Percentiles rank a stretch among this genome's conserved stretches.
These are phyloP conservation scores for Calidris pygmaea DNA, from an alignment of 2,113 vertebrate species.

Conservation along the genomic window DNA sequence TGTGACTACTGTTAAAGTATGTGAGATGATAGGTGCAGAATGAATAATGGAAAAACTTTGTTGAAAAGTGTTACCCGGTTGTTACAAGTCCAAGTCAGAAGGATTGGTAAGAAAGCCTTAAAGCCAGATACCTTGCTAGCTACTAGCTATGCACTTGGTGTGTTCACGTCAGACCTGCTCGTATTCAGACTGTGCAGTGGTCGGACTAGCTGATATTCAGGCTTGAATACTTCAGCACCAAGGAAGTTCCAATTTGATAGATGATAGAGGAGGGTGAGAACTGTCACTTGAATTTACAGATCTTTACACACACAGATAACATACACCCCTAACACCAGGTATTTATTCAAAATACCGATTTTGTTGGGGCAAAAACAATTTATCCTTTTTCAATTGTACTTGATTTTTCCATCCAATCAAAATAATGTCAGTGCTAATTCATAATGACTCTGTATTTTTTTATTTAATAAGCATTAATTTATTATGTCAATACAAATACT, in stretches of 20 bases:
- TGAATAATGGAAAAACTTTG: neutral
- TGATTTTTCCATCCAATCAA: neutral
- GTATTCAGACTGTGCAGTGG: neutral
- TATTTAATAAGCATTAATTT: neutral
- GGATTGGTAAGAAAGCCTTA: neutral
- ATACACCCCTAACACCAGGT: neutral
- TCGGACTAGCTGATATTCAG: neutral
- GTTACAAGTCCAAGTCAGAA: neutral
- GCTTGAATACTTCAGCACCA: neutral
- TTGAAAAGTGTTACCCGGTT: neutral
- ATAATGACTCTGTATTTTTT: neutral
- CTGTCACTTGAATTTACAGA: neutral
- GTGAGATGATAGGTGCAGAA: neutral
- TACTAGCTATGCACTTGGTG: accelerated
- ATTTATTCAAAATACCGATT: neutral
- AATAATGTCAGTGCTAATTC: neutral
- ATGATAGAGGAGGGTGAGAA: neutral
- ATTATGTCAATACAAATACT: neutral
- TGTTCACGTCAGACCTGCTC: neutral
- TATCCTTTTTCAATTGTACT: neutral
- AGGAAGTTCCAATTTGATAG: neutral
- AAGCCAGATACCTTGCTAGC: neutral
- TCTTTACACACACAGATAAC: neutral
- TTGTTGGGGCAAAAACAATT: accelerated
- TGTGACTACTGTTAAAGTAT: neutral